Evolutionary conservation across 2,797 vertebrate species (phyloP).

Genomic region (Aselliscus stoliczkanus): DNA sequence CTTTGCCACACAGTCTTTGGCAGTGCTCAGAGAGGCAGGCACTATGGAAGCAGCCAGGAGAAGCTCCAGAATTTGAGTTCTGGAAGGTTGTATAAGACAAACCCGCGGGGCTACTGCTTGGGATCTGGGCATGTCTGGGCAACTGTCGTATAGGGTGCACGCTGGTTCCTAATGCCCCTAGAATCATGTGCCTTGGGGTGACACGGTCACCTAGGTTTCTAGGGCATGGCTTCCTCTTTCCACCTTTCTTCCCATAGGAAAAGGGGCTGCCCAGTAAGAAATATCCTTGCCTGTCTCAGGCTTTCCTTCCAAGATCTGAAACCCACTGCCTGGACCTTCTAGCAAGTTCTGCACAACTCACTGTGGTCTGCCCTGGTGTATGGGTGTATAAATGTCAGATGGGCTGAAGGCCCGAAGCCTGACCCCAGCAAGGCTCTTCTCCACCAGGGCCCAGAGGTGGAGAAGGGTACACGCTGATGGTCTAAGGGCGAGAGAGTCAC

Average conservation of each 20-base stretch:
- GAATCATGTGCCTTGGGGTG: background rate
- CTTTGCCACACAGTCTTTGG: background rate
- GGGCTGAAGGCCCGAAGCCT: rapidly evolving
- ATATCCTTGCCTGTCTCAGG: background rate
- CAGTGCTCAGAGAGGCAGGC: background rate
- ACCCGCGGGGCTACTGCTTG: background rate
- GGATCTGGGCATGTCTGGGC: rapidly evolving
- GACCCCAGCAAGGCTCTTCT: background rate
- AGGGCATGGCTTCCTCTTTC: background rate
- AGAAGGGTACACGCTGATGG: rapidly evolving
- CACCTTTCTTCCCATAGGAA: background rate
- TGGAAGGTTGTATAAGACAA: background rate
- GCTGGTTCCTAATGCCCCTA: background rate
- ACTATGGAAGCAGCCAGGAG: background rate
- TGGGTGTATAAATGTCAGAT: rapidly evolving
- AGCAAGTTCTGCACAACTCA: background rate
- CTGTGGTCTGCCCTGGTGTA: too few species aligned
- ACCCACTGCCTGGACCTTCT: background rate
- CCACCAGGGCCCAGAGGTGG: background rate
- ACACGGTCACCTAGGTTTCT: background rate
- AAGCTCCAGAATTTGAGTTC: background rate
- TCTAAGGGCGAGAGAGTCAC: rapidly evolving
- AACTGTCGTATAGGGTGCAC: rapidly evolving
- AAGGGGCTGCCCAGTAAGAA: background rate
- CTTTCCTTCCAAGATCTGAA: background rate